Evolutionary conservation across 1,140 invertebrate genomes (phyloP), one percentile per base, ranked within the genome.

Genomic region (Drosophila aff.): DNA sequence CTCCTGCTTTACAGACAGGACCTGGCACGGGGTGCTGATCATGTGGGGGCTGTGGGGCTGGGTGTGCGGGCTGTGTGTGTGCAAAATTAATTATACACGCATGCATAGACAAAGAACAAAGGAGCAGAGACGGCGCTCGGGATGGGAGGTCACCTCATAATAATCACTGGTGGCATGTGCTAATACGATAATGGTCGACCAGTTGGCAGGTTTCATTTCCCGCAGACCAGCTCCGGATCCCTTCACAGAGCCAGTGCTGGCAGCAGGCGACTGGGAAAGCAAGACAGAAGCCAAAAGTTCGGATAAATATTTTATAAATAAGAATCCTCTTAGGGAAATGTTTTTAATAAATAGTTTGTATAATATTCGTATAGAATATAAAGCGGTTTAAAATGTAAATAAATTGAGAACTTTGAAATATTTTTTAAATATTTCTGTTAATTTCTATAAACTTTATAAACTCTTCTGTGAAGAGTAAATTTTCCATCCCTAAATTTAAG

Each of bases 81-180:
- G 64, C 44, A 72, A 79, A 79, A 79, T 79, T 79, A 79, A 79
- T 79, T 79, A 78, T 63, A 72, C 55, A 69, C 64, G 60, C 75
- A 78, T 62, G 43, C 75, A 69, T 36, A 59, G 58, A 58, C 74
- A 72, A 64, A 44, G 43, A 41, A 46, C 44, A 44, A 23, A 43
- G 38, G 41, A 44, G 11, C 23, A n/a, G 33, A 18, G 31, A 1
- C 3, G 62, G 21, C 11, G 13, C 26, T 7, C 21, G 40, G 41
- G 36, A 23, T 6, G 41, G 55, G 57, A 26, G 69, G 16, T 62
- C 50, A 69, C 47, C 65, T 78, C 76, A 79, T 79, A 79, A 79
- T 79, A 78, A 79, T 79, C 76, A 72, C 75, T 79, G 76, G 76
- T 58, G 76, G 76, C 67, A 79, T 79, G 76, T 79, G 76, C 76